These are phyloP conservation scores for Brachionus sp. DNA, from an alignment of 1,140 invertebrate species.

Conservation along the genomic window DNA sequence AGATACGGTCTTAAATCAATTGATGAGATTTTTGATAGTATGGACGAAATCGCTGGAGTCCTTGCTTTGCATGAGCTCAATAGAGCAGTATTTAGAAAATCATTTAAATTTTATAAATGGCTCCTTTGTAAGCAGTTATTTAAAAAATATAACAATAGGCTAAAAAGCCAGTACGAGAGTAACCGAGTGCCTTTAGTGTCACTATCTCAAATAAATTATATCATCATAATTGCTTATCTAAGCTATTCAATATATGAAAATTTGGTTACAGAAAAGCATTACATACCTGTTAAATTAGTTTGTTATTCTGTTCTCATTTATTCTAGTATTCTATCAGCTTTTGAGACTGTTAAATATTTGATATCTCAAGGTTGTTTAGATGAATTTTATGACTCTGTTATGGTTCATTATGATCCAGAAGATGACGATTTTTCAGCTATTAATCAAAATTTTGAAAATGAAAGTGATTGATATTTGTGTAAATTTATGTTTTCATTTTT, in stretches of 20 bases:
- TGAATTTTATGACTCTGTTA: neutral
- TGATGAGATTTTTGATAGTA: slow-evolving; percentile 29
- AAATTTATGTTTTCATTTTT: neutral
- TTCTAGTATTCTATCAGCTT: slow-evolving; percentile 29
- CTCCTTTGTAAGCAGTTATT: neutral
- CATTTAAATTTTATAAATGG: neutral
- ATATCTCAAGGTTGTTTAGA: slow-evolving; percentile 10
- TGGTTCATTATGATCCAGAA: neutral
- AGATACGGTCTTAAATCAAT: slow-evolving; percentile 34
- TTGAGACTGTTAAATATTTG: slow-evolving; percentile 37
- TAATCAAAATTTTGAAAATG: neutral
- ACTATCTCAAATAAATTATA: slow-evolving; percentile 24
- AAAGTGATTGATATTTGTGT: neutral
- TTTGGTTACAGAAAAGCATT: slow-evolving; percentile 26
- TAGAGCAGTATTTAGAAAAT: neutral
- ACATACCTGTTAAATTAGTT: slow-evolving; percentile 35
- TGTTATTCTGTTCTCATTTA: slow-evolving; percentile 39
- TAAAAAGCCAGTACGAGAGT: neutral
- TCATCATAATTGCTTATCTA: neutral
- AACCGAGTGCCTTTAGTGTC: slow-evolving; percentile 8
- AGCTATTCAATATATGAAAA: slow-evolving; percentile 37
- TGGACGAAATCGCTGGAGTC: slow-evolving; percentile 31
- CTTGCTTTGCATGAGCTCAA: slow-evolving; percentile 11
- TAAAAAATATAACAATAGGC: neutral
- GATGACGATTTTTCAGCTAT: neutral